Evolutionary conservation across 2,888 invertebrate genomes (phyloP).

Genomic region (Onchidella celtica): DNA sequence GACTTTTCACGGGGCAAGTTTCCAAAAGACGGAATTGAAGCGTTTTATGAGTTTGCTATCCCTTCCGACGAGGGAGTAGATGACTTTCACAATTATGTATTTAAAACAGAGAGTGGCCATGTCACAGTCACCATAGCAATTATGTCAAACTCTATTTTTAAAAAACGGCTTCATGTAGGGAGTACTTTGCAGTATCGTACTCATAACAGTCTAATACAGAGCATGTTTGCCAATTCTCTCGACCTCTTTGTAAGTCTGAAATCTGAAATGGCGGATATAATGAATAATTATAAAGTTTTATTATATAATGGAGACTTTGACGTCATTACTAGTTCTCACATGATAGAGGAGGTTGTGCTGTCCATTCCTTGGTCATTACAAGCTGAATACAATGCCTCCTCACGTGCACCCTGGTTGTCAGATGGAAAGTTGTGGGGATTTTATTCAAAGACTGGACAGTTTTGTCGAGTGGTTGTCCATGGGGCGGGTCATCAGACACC

Average conservation of each 20-base stretch:
- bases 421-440: constrained; percentile 7
- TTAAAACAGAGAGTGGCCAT: too few species aligned
- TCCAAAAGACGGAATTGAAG: neutral
- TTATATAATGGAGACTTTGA: constrained; percentile 23
- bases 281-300: constrained; percentile 35
- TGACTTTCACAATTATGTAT: too few species aligned
- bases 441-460: constrained; percentile 24
- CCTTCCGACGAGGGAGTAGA: too few species aligned
- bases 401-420: neutral
- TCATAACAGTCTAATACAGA: too few species aligned
- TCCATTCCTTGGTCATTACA: constrained; percentile 18
- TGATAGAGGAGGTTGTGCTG: constrained; percentile 23
- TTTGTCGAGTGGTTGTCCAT: too few species aligned
- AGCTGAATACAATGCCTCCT: constrained; percentile 10
- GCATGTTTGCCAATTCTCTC: neutral
- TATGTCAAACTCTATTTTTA: neutral
- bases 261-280: constrained; percentile 7
- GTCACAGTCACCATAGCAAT: neutral
- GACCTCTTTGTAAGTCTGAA: constrained; percentile 12
- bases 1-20: too few species aligned
- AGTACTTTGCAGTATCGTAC: too few species aligned
- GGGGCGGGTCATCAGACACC: too few species aligned
- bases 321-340: neutral
- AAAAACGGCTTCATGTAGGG: neutral
- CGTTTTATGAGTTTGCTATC: neutral